These are phyloP conservation scores for Bradysia coprophila DNA, from an alignment of 1,140 invertebrate genomes.

Conservation along the genomic window DNA sequence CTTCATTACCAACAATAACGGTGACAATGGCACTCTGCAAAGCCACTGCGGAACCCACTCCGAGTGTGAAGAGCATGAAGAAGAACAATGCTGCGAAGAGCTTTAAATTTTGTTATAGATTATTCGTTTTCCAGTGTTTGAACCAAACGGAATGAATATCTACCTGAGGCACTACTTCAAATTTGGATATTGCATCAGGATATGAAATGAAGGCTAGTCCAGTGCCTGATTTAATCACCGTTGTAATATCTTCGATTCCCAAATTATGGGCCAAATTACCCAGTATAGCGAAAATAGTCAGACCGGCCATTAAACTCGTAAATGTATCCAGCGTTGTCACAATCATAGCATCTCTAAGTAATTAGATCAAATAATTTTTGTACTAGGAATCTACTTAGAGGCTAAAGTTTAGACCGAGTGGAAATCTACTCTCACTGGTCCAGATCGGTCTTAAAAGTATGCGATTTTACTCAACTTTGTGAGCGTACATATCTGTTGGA, in stretches of 20 bases:
- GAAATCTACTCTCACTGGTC: constrained; percentile 62
- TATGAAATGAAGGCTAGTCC: constrained; percentile 75
- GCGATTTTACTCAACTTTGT: constrained; percentile 36
- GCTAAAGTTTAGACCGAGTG: constrained; percentile 57
- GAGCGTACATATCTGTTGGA: no score
- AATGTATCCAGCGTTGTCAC: constrained; percentile 58
- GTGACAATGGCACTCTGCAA: constrained; percentile 45
- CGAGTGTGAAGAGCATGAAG: constrained; percentile 70
- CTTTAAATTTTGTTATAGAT: constrained; percentile 29
- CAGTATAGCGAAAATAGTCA: constrained; percentile 73
- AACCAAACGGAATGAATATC: no score
- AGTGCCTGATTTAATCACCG: constrained; percentile 43
- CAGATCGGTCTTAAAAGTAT: no score
- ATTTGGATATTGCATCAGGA: constrained; percentile 73
- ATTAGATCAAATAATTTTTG: constrained; percentile 44
- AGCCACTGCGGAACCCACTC: constrained; percentile 53
- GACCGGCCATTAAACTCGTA: constrained; percentile 68
- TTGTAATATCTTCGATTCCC: constrained; percentile 31
- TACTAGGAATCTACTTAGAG: constrained; percentile 11
- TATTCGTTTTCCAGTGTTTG: no score
- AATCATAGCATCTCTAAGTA: constrained; percentile 47
- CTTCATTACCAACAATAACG: no score
- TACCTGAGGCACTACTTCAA: constrained; percentile 56
- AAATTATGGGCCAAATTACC: constrained; percentile 52
- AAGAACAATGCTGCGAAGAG: constrained; percentile 79